These are phyloP conservation scores for Caenorhabditis zanzibari DNA, from an alignment of 2,888 invertebrate genomes.

Conservation along the genomic window DNA sequence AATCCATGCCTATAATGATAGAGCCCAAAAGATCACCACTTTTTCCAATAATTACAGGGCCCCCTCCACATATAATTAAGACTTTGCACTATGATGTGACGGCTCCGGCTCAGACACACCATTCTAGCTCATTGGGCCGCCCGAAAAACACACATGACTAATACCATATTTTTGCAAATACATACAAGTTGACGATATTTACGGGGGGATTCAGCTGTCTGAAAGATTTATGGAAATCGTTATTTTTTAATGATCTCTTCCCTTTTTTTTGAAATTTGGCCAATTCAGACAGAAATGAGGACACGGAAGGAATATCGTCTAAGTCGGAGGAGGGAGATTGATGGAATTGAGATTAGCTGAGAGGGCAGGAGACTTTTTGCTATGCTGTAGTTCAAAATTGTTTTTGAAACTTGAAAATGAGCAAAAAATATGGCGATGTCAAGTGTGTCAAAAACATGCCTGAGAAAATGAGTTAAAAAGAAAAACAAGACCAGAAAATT, in stretches of 20 bases:
- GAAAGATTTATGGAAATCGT: neutral
- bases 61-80: too few species aligned
- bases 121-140: too few species aligned
- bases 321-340: neutral
- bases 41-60: too few species aligned
- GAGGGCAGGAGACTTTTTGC: neutral
- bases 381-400: neutral
- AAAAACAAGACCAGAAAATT: neutral
- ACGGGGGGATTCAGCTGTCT: neutral
- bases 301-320: slow-evolving; percentile 2
- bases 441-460: slow-evolving; percentile 16
- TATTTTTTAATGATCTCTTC: neutral
- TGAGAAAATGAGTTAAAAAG: neutral
- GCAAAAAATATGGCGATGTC: slow-evolving; percentile 3
- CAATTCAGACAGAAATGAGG: neutral
- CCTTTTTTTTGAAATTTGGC: neutral
- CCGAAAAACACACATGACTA: too few species aligned
- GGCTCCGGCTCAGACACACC: too few species aligned
- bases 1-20: too few species aligned
- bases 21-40: too few species aligned
- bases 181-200: neutral
- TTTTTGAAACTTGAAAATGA: neutral
- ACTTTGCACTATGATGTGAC: too few species aligned
- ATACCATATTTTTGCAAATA: too few species aligned
- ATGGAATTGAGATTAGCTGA: neutral